phyloP scores from a whole-genome alignment of 2,113 vertebrate species.

The Notechis scutatus region DNA sequence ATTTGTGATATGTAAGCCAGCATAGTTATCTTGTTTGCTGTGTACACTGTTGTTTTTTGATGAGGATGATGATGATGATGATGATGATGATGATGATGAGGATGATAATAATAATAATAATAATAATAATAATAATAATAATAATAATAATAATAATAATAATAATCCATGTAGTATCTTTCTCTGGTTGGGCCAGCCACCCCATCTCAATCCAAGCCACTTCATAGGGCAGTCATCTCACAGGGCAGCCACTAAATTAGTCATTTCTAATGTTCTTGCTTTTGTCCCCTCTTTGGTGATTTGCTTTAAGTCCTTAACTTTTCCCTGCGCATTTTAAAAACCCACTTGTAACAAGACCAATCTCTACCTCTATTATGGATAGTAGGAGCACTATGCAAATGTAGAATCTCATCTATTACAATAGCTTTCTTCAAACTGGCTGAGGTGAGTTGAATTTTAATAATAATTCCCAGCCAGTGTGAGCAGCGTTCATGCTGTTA shows the following conservation, averaged over 20 bases:
- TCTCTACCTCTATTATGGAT: not conserved
- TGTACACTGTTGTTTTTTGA: too few relatives aligned
- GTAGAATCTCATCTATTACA: not conserved
- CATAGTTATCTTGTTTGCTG: too few relatives aligned
- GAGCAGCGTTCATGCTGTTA: not conserved
- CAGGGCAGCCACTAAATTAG: not conserved
- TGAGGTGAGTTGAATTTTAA: not conserved
- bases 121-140: too few relatives aligned
- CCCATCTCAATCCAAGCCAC: too few relatives aligned
- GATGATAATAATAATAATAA: too few relatives aligned
- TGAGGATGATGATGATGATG: too few relatives aligned
- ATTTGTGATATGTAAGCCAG: too few relatives aligned
- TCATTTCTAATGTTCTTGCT: not conserved
- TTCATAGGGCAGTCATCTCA: too few relatives aligned
- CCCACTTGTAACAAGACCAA: not conserved
- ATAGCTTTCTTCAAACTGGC: not conserved
- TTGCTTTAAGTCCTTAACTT: not conserved
- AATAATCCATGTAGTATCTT: too few relatives aligned
- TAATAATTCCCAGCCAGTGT: not conserved
- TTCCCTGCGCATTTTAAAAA: not conserved
- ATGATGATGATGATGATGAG: fast-evolving
- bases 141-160: too few relatives aligned
- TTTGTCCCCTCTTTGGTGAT: not conserved
- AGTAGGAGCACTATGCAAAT: not conserved
- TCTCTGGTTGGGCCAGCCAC: too few relatives aligned